Evolutionary conservation across 2,888 invertebrate genomes (phyloP), one percentile per base, ranked within the genome.

Genomic region (Drymonia ruficornis): DNA sequence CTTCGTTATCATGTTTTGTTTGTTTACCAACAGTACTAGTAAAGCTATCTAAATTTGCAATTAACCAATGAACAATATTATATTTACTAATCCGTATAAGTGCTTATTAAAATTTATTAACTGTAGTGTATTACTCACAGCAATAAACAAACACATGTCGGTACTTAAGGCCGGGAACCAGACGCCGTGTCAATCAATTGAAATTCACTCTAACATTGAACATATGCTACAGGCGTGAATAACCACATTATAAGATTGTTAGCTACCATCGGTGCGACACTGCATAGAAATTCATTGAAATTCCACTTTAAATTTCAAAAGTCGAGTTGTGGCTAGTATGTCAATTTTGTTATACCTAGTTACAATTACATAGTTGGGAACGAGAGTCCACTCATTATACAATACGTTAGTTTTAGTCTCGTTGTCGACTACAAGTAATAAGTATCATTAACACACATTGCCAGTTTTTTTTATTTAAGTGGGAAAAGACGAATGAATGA

Each of bases 121-220:
- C 63, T 60, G 59, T 78, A 77, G 77, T 76, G 69, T 68, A 72
- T 70, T 71, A 71, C 72, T 76, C 69, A 73, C 67, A 70, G 63
- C 44, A 61, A 69, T 68, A 71, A 65, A 68, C 73, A 67, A 64
- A 76, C 74, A 74, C 70, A 49, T 72, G 74, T 69, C 74, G 76
- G 79, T 75, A 71, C 77, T 78, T 72, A 74, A 78, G 65, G 61
- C 59, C 62, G 57, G 50, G 49, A 81, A 81, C 81, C 87, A 87
- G 85, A 84, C 84, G 78, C 74, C 79, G 80, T 83, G 90, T 90
- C 91, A 89, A 89, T 91, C 91, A 91, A 83, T 83, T 86, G 81
- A 83, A 86, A 84, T 80, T 84, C 79, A 72, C 78, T 76, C 70
- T 76, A 78, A 91, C 89, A 89, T 86, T 85, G 86, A 89, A 83